phyloP scores from a whole-genome alignment of 2,888 invertebrate genomes.

The Acronicta leporina region DNA sequence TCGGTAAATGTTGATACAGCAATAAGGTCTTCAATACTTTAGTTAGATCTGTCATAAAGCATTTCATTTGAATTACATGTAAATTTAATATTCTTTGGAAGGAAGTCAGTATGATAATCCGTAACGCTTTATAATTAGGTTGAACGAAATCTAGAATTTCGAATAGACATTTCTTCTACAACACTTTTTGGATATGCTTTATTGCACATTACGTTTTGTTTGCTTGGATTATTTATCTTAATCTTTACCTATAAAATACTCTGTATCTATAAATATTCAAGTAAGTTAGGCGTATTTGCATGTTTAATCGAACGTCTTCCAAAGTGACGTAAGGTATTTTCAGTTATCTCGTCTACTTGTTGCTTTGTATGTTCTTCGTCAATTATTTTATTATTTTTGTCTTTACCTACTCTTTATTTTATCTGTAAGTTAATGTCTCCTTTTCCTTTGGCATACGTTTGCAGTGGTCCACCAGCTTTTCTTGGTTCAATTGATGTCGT shows the following conservation, averaged over 20 bases:
- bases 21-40: constrained; percentile 58
- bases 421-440: constrained; percentile 30
- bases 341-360: constrained; percentile 51
- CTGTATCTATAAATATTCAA: constrained; percentile 71
- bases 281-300: constrained; percentile 85
- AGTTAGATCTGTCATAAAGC: constrained; percentile 46
- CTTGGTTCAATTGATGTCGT: not conserved
- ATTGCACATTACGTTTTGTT: constrained; percentile 72
- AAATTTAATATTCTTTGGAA: constrained; percentile 76
- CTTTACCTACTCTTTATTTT: constrained; percentile 14
- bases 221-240: constrained; percentile 59
- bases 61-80: constrained; percentile 53
- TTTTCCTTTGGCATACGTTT: constrained; percentile 25
- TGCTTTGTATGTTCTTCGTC: constrained; percentile 34
- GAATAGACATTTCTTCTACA: constrained; percentile 80
- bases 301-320: constrained; percentile 88
- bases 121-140: constrained; percentile 89
- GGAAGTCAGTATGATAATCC: constrained; percentile 82
- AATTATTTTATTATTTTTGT: constrained; percentile 33
- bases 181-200: constrained; percentile 79
- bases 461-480: constrained; percentile 41
- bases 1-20: constrained; percentile 65
- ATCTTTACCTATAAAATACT: constrained; percentile 67
- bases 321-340: constrained; percentile 84
- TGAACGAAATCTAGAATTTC: constrained; percentile 84